These are phyloP conservation scores for Anoncus sp. DNA, from an alignment of 2,888 invertebrate genomes.

Conservation along the genomic window DNA sequence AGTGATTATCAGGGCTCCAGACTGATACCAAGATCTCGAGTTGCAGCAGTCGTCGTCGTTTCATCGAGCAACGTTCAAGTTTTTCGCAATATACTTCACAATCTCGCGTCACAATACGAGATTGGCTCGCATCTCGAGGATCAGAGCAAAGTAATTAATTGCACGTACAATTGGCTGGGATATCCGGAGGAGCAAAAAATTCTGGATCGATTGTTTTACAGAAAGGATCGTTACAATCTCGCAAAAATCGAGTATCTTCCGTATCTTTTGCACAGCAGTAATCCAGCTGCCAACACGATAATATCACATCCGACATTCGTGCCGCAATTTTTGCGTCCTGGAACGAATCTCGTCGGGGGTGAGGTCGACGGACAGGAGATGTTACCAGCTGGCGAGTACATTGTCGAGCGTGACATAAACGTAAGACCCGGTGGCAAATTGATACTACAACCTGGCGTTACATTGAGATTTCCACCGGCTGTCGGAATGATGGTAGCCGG, in stretches of 20 bases:
- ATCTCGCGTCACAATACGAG: constrained; percentile 96
- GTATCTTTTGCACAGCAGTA: constrained; percentile 94
- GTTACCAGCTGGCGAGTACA: constrained; percentile 93
- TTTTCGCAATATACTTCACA: constrained; percentile 95
- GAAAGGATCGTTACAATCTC: constrained; percentile 97
- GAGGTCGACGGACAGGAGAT: constrained; percentile 96
- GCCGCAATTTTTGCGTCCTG: constrained; percentile 90
- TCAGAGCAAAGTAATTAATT: constrained; percentile 97
- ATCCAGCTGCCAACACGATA: constrained; percentile 93
- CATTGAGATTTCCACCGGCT: constrained; percentile 94
- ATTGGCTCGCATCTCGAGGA: constrained; percentile 97
- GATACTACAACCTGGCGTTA: constrained; percentile 94
- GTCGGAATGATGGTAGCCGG: constrained; percentile 99
- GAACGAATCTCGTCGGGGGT: constrained; percentile 92
- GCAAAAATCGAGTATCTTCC: constrained; percentile 97
- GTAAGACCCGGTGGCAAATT: constrained; percentile 97
- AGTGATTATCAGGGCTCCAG: constrained; percentile 87
- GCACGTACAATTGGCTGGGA: constrained; percentile 97
- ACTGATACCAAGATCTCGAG: constrained; percentile 94
- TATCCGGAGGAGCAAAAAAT: constrained; percentile 89
- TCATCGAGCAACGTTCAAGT: constrained; percentile 96
- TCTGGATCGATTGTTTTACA: constrained; percentile 88
- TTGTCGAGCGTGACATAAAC: constrained; percentile 97
- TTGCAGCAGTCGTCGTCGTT: constrained; percentile 96
- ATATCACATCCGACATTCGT: constrained; percentile 91